These are phyloP conservation scores for Therioaphis trifolii DNA, from an alignment of 2,888 invertebrate species.

Conservation along the genomic window DNA sequence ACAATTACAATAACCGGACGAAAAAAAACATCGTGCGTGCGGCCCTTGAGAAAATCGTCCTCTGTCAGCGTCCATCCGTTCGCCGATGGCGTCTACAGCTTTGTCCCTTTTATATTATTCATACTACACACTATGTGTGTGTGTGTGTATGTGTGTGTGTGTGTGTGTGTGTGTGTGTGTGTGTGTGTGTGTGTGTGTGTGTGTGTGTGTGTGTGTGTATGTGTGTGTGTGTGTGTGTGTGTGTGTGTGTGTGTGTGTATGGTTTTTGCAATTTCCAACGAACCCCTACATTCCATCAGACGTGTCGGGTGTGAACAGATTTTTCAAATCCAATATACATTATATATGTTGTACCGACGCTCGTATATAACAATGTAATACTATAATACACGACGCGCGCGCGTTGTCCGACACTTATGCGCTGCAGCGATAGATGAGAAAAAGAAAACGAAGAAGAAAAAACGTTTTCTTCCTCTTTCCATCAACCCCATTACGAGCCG, in stretches of 20 bases:
- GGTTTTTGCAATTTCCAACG: slow-evolving; percentile 51
- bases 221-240: too few relatives aligned
- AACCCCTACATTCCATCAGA: neutral
- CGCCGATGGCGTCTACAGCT: neutral
- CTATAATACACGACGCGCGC: neutral
- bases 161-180: neutral
- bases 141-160: neutral
- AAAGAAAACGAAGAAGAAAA: neutral
- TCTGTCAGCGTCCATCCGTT: neutral
- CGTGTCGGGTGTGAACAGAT: neutral
- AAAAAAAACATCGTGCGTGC: too few relatives aligned
- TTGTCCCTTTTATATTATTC: slow-evolving; percentile 40
- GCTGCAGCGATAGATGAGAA: slow-evolving; percentile 9
- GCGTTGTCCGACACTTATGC: slow-evolving; percentile 40
- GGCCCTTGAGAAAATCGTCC: slow-evolving; percentile 45
- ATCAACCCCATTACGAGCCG: neutral
- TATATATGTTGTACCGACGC: too few relatives aligned
- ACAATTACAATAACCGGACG: too few relatives aligned
- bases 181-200: too few relatives aligned
- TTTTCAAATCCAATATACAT: slow-evolving; percentile 51
- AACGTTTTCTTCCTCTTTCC: slow-evolving; percentile 19
- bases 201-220: too few relatives aligned
- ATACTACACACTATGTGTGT: too few relatives aligned
- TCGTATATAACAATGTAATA: too few relatives aligned
- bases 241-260: too few relatives aligned